Conservation (phyloP, 2,113 vertebrate genomes). For the Stigmatopora argus region DNA sequence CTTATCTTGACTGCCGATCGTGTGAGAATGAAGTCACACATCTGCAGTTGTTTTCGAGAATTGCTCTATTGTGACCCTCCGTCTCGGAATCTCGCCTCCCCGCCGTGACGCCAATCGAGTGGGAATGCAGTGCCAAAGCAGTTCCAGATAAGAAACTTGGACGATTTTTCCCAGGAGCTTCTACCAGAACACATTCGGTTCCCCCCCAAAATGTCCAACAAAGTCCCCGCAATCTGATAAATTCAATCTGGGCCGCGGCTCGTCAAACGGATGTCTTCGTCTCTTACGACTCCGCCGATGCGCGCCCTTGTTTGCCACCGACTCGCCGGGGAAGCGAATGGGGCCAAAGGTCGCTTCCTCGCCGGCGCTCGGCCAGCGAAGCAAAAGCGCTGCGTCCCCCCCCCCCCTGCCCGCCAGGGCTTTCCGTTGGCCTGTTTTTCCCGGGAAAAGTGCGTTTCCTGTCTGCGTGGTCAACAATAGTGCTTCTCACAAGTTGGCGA, state of each 20-base stretch:
- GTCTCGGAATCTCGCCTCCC: background rate
- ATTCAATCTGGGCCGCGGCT: conserved; percentile 52
- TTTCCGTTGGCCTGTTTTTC: conserved; percentile 66
- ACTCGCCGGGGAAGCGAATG: conserved; percentile 35
- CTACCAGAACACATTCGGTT: conserved; percentile 28
- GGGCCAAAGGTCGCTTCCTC: conserved; percentile 54
- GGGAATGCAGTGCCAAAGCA: background rate
- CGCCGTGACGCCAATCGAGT: background rate
- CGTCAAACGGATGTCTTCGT: conserved; percentile 40
- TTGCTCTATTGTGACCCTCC: background rate
- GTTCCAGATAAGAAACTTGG: conserved; percentile 30
- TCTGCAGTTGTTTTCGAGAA: background rate
- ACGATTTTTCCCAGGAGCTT: conserved; percentile 33
- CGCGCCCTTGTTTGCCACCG: conserved; percentile 25
- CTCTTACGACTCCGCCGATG: conserved; percentile 30
- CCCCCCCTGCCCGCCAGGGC: conserved; percentile 23
- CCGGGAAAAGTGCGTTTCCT: conserved; percentile 74
- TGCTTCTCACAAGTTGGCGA: conserved; percentile 66
- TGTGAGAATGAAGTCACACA: background rate
- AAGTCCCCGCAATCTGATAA: conserved; percentile 54
- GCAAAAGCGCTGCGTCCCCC: no score
- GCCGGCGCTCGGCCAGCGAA: background rate
- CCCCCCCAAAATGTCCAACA: no score
- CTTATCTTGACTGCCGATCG: background rate
- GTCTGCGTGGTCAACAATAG: conserved; percentile 71